Evolutionary conservation across 2,113 vertebrate genomes (phyloP).

Genomic region (Tautogolabrus adspersus): DNA sequence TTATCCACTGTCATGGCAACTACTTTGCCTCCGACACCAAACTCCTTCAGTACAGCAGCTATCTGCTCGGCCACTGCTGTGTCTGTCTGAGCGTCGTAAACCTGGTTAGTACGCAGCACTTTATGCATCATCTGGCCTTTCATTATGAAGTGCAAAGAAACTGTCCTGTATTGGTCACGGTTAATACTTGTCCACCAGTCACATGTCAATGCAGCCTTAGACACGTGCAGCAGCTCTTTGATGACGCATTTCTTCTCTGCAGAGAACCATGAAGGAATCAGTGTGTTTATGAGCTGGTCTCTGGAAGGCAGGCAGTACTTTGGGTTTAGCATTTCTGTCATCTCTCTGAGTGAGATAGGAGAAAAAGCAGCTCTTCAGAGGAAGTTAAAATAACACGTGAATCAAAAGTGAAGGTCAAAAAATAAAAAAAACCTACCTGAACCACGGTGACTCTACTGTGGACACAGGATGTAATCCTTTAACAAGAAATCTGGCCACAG

Average conservation of each 20-base stretch:
- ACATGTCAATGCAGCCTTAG: slow-evolving; percentile 4
- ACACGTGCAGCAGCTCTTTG: slow-evolving; percentile 2
- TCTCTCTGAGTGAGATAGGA: slow-evolving; percentile 8
- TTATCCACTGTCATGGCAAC: slow-evolving; percentile 8
- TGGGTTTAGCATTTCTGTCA: slow-evolving; percentile 6
- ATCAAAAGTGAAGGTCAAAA: not conserved
- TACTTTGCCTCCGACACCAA: not conserved
- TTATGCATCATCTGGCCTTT: slow-evolving; percentile 2
- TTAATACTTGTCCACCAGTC: not conserved
- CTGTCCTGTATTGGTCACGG: not conserved
- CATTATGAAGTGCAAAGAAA: slow-evolving; percentile 2
- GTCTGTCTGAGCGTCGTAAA: not conserved
- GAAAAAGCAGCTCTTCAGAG: not conserved
- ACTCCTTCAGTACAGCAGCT: slow-evolving; percentile 2
- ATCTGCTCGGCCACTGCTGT: not conserved
- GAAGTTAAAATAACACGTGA: not conserved
- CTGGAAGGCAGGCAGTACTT: slow-evolving; percentile 15
- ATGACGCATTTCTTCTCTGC: slow-evolving; percentile 4
- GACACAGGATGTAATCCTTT: slow-evolving; percentile 2
- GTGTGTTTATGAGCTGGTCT: slow-evolving; percentile 1
- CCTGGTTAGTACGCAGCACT: not conserved
- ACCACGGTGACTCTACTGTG: not conserved
- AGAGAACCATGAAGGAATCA: slow-evolving; percentile 13
- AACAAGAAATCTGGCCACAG: slow-evolving; percentile 11
- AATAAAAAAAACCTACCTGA: slow-evolving; percentile 1